phyloP scores from a whole-genome alignment of 2,113 vertebrate species.

The Danionella cerebrum region DNA sequence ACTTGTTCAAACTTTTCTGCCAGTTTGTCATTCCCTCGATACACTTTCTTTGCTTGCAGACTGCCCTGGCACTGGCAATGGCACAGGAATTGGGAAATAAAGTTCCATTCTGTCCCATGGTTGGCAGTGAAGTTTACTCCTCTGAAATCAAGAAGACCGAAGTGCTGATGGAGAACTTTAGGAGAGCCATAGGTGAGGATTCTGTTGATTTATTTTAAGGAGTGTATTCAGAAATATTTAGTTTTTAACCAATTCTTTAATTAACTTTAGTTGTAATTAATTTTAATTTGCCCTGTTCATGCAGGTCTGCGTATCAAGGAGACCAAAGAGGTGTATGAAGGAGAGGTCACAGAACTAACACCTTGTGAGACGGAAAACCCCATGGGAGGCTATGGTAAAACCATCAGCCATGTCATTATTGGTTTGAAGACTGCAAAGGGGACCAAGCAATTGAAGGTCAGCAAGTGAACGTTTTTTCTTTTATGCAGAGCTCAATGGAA shows the following conservation, averaged over 20 bases:
- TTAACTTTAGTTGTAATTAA: no score
- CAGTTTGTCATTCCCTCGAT: not conserved
- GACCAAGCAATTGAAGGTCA: conserved; percentile 94
- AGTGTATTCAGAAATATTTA: no score
- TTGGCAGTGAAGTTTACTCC: conserved; percentile 96
- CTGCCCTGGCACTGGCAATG: conserved; percentile 88
- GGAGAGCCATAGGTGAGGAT: conserved; percentile 89
- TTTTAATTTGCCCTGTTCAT: not conserved
- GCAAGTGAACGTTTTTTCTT: not conserved
- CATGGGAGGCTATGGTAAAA: conserved; percentile 97
- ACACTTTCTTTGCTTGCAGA: conserved; percentile 58
- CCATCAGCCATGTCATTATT: conserved; percentile 95
- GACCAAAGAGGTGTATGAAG: conserved; percentile 98
- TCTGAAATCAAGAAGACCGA: conserved; percentile 98
- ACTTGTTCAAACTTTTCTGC: no score
- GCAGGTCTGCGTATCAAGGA: conserved; percentile 93
- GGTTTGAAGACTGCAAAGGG: conserved; percentile 96
- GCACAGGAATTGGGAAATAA: conserved; percentile 96
- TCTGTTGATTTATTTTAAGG: no score
- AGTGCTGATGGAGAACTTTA: conserved; percentile 98
- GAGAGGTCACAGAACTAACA: conserved; percentile 94
- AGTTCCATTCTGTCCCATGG: conserved; percentile 97
- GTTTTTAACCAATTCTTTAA: no score
- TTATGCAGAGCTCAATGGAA: not conserved
- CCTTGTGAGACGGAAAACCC: conserved; percentile 98